Percentiles rank a stretch among this genome's conserved stretches.
Conservation (phyloP, 2,113 vertebrate genomes). For the Phodopus roborovskii region DNA sequence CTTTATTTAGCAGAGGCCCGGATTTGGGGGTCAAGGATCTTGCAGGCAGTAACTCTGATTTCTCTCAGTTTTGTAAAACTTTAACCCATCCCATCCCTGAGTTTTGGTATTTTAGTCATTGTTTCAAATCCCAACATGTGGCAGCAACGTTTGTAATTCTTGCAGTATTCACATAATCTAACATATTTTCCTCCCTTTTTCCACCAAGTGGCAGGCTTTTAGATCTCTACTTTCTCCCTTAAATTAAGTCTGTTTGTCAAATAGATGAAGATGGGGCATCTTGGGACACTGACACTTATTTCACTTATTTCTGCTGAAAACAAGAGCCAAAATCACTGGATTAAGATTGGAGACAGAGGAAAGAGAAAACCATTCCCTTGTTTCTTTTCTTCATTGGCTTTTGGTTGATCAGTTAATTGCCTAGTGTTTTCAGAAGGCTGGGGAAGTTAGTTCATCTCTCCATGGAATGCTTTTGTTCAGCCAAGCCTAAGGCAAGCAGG, state of each 20-base stretch:
- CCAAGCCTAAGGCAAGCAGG: constrained; percentile 56
- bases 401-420: constrained; percentile 52
- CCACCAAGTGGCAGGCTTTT: neutral
- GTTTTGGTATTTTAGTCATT: neutral
- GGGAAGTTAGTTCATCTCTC: constrained; percentile 7
- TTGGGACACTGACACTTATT: neutral
- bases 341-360: neutral
- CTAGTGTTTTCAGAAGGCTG: constrained; percentile 19
- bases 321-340: neutral
- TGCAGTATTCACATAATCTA: neutral
- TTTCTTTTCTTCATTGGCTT: constrained; percentile 3
- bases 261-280: neutral
- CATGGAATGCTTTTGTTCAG: constrained; percentile 12
- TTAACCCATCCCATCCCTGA: neutral
- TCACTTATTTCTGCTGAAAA: neutral
- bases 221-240: neutral
- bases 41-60: too few species aligned
- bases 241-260: constrained; percentile 43
- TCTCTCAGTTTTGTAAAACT: neutral
- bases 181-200: constrained; percentile 20
- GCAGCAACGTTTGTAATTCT: neutral
- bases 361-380: neutral
- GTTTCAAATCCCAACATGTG: neutral
- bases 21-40: too few species aligned
- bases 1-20: too few species aligned